Percentiles rank a stretch among this genome's conserved stretches.
Conservation (phyloP, 1,140 invertebrate genomes). For the Zaprionus gabonicus region DNA sequence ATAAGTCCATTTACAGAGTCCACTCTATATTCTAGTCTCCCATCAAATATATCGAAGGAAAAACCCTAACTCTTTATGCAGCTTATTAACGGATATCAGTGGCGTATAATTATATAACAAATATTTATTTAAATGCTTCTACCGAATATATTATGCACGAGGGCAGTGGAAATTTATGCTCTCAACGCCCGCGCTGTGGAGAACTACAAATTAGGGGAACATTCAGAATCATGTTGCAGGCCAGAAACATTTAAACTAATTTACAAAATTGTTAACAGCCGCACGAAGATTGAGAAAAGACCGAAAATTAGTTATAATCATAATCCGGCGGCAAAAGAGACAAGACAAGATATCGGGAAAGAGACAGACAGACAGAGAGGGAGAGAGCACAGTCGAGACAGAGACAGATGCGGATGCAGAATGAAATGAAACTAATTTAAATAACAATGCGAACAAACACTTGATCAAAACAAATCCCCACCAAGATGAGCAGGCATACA, state of each 20-base stretch:
- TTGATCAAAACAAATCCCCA: constrained; percentile 81
- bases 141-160: constrained; percentile 30
- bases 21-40: background rate
- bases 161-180: constrained; percentile 45
- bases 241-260: constrained; percentile 73
- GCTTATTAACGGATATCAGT: constrained; percentile 12
- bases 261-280: constrained; percentile 57
- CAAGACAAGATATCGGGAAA: constrained; percentile 15
- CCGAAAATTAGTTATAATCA: constrained; percentile 74
- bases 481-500: constrained; percentile 45
- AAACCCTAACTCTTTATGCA: background rate
- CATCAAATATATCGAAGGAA: background rate
- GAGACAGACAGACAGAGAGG: background rate
- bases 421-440: constrained; percentile 82
- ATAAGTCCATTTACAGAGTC: background rate
- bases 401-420: constrained; percentile 39
- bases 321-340: constrained; percentile 66
- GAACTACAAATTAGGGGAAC: constrained; percentile 48
- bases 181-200: constrained; percentile 54
- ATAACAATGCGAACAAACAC: constrained; percentile 78
- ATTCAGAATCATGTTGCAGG: constrained; percentile 24
- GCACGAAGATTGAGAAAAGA: constrained; percentile 22
- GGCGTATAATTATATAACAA: constrained; percentile 52
- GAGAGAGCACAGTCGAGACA: constrained; percentile 4
- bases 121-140: constrained; percentile 46